Evolutionary conservation across 2,888 invertebrate species (phyloP), one percentile per base, ranked within the genome.

Genomic region (Leucophenga montana): DNA sequence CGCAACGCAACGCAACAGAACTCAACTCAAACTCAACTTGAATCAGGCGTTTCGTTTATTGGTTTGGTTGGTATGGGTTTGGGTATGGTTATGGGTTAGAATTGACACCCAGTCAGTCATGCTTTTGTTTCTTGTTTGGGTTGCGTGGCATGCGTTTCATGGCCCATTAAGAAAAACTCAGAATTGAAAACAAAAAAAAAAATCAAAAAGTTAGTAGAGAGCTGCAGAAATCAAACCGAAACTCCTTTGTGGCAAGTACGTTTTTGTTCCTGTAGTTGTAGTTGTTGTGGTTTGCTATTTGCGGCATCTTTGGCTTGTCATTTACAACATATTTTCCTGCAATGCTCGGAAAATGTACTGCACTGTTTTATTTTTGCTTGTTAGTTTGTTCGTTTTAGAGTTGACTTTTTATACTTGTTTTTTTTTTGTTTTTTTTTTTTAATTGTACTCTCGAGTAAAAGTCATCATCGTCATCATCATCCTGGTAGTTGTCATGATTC

Each of bases 231-330:
- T 16, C n/a, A 6, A 27, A 27, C 48, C 14, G 16, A n/a, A n/a
- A 46, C 48, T 31, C 50, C 54, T 62, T 62, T 62, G 61, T 62
- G 44, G 61, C 44, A 18, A 5, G 31, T 27, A 57, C 67, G 5
- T 65, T 50, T 31, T 46, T n/a, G 44, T 56, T 11, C 11, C 39
- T 72, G 53, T 70, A 71, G n/a, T 67, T 70, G 69, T 48, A 74
- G 73, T 73, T 78, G 67, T 76, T 77, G 75, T 75, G 80, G 74
- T 77, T 75, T 76, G 74, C 78, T 77, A 73, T 77, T 82, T 82
- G 77, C 74, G 78, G 82, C 80, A 84, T 82, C 84, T 84, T 82
- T 82, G 83, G 81, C 74, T 73, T 80, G 84, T 84, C 84, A 79
- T 76, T 73, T 77, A 77, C 70, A 67, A 67, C 54, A 68, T 48